Evolutionary conservation across 2,113 vertebrate species (phyloP), one percentile per base, ranked within the genome.

Genomic region (Chloroceryle aenea): DNA sequence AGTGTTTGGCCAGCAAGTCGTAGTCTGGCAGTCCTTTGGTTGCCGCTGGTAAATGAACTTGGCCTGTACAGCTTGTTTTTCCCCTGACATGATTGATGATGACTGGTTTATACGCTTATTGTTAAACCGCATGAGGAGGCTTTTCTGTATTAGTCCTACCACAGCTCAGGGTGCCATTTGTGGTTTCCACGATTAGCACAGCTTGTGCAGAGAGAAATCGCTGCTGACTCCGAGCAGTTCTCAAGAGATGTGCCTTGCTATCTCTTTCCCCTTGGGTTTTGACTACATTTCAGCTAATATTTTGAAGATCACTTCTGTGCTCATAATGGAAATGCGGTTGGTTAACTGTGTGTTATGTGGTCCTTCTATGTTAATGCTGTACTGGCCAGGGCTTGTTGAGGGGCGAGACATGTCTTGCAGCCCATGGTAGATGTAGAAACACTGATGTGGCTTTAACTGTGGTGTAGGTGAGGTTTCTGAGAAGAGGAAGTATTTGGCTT

Each of bases 251-350:
- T 94, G 87, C 47, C 64, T 4, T 32, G 14, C 47, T 48, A 47
- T 63, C 76, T 32, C 1, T 52, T 74, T 83, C 89, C 53, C 15
- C 80, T 74, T 75, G 62, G 59, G 34, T 83, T 94, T 87, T 95
- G 45, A 43, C 75, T 77, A 7, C 30, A 4, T 72, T 91, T 91
- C 63, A 72, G 0, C 83, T 91, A 23, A 61, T 69, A 64, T 6
- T 66, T 32, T 73, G 66, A 50, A 76, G 62, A 47, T 38, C 16
- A 61, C 92, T 76, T 97, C 68, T 62, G 48, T 85, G 73, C 73
- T 61, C 67, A 7, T 58, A 78, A 75, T 56, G 85, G 73, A 92
- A 84, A 19, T 43, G 38, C 40, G 73, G 69, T 84, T 95, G 48
- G 27, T 89, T 90, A 85, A 80, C 56, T 38, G 6, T 81, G 48